phyloP scores from a whole-genome alignment of 2,113 vertebrate genomes.

The Gnathonemus longibarbis region DNA sequence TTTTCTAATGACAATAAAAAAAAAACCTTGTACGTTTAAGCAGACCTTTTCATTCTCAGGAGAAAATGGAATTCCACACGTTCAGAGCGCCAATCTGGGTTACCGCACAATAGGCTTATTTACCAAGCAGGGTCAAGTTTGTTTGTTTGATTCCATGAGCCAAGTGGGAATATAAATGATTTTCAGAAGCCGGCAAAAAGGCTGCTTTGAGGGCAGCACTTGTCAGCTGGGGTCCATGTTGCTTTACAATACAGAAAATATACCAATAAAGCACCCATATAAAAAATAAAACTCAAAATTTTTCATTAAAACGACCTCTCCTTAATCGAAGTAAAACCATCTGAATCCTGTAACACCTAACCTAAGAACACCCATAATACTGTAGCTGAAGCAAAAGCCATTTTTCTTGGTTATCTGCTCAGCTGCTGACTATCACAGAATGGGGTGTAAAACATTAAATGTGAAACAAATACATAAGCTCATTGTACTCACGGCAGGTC shows the following conservation, averaged over 20 bases:
- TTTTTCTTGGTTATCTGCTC: neutral
- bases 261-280: neutral
- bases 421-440: conserved; percentile 14
- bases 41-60: neutral
- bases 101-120: neutral
- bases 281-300: neutral
- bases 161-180: neutral
- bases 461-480: neutral
- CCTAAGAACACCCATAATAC: neutral
- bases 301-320: neutral
- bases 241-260: neutral
- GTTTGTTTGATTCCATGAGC: neutral
- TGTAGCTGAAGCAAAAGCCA: neutral
- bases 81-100: neutral
- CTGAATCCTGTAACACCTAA: neutral
- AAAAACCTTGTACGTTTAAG: conserved; percentile 13
- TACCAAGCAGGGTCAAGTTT: neutral
- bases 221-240: neutral
- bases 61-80: neutral
- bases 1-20: conserved; percentile 10
- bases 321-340: neutral
- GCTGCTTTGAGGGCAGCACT: neutral
- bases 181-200: neutral
- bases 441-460: conserved; percentile 18
- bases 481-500: neutral